Base-by-base conservation (phyloP, 1,140 invertebrate genomes). In the Drosophila micromelanica region DNA sequence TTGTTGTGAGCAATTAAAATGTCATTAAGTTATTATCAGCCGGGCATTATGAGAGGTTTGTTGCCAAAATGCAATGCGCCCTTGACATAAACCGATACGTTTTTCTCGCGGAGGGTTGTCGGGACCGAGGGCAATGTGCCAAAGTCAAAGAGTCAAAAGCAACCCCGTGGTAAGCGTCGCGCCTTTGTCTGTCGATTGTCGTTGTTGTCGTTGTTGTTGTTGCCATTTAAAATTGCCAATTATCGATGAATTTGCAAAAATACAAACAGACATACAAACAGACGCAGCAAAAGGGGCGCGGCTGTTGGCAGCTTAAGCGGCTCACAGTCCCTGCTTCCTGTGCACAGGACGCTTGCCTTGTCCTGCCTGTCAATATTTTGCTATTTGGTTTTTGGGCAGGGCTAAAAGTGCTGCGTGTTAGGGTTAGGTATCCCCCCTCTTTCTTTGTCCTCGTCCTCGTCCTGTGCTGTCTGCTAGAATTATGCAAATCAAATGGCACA, bases 241-340 rank as follows among this genome's bases (percentile, higher is more conserved):
- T 87, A 87, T 87, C 82, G 82, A 87, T 87, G 82, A 87, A 87
- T 87, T 87, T 87, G 82, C 82, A 73, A 87, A 87, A 87, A 87
- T 78, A 70, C 81, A 86, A 86, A 86, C 78, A 81, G 82, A 81
- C 82, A 85, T n/a, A n/a, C n/a, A n/a, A n/a, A n/a, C 59, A 23
- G 32, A 51, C 17, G 17, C 46, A 57, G 40, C 46, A 45, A 70
- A 70, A 60, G 75, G 82, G 62, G 77, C 65, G 80, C 37, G 82
- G 52, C 57, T 46, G 38, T 63, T 65, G 68, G 45, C 73, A 68
- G 80, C 81, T 85, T 85, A 85, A 86, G 81, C 81, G 74, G 80
- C 64, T 73, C 62, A 60, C 40, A 67, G 61, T 73, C 73, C 32
- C 64, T 46, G 54, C 27, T 30, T 40, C 37, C 35, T 40, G 37